Evolutionary conservation across 1,140 invertebrate genomes (phyloP), one percentile per base, ranked within the genome.

Genomic region (Augochlora pura): DNA sequence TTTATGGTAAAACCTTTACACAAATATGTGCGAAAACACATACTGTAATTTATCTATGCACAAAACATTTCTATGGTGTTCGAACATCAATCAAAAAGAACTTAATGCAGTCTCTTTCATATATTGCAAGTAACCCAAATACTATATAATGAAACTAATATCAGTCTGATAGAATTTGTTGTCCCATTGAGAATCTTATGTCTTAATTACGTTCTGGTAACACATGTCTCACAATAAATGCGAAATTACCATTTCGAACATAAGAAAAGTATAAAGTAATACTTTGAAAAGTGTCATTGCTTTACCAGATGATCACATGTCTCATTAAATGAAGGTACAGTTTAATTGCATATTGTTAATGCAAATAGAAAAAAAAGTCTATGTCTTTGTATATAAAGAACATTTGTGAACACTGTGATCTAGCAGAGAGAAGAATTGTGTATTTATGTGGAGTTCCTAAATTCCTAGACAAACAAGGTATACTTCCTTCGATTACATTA

Each of bases 131-230:
- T 68, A 82, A 72, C 27, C 49, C 62, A 54, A 73, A 72, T 79
- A 27, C 52, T 71, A 68, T 16, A 68, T 73, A 52, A 32, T 46
- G 67, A 79, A 78, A 79, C 27, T 82, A 79, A 79, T 73, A 80
- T 84, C 81, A 84, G 83, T 84, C 83, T 84, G 73, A 80, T 75
- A 63, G 73, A 75, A 82, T 84, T 76, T 80, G 46, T 71, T 57
- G 27, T 63, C 65, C 39, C 57, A 82, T 69, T 60, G 23, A 71
- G 60, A 66, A 71, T 59, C 25, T 72, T 75, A 70, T 46, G 52
- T 60, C 77, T 68, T 75, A 25, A 52, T 66, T 72, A 82, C 54
- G 67, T 75, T 21, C 39, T 79, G 65, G 42, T 81, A 74, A 82
- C 49, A 32, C 72, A 68, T 59, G 52, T 57, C 21, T 64, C 21